phyloP scores from a whole-genome alignment of 2,797 vertebrate genomes.

The Pseudochirops corinnae region DNA sequence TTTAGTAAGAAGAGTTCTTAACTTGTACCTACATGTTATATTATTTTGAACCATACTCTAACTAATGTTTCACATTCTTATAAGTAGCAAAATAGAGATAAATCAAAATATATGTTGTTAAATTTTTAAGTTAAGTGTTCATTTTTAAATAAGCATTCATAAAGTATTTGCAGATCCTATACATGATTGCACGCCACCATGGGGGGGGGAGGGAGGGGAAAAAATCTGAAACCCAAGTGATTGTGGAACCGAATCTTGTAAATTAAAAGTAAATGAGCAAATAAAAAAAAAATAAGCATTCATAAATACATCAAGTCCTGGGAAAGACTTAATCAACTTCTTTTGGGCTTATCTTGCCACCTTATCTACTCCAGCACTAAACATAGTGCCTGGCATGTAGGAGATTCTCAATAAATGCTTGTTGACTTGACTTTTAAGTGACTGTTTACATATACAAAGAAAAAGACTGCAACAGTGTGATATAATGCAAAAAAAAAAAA shows the following conservation, averaged over 20 bases:
- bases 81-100: background rate
- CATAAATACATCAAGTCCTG: background rate
- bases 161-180: too few relatives aligned
- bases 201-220: too few relatives aligned
- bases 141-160: background rate
- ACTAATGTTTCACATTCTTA: background rate
- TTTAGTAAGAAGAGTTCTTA: background rate
- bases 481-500: background rate
- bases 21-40: background rate
- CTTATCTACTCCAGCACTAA: background rate
- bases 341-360: background rate
- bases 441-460: background rate
- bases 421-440: background rate
- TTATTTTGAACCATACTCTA: background rate
- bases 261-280: too few relatives aligned
- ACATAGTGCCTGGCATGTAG: background rate
- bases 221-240: too few relatives aligned
- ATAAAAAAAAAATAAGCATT: background rate
- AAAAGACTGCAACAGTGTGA: background rate
- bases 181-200: too few relatives aligned
- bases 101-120: background rate
- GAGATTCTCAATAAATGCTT: background rate
- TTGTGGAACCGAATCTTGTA: too few relatives aligned
- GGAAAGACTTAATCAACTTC: background rate
- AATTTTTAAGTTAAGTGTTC: background rate